Evolutionary conservation across 2,113 vertebrate species (phyloP), one percentile per base, ranked within the genome.

Genomic region (Patagioenas fasciata): DNA sequence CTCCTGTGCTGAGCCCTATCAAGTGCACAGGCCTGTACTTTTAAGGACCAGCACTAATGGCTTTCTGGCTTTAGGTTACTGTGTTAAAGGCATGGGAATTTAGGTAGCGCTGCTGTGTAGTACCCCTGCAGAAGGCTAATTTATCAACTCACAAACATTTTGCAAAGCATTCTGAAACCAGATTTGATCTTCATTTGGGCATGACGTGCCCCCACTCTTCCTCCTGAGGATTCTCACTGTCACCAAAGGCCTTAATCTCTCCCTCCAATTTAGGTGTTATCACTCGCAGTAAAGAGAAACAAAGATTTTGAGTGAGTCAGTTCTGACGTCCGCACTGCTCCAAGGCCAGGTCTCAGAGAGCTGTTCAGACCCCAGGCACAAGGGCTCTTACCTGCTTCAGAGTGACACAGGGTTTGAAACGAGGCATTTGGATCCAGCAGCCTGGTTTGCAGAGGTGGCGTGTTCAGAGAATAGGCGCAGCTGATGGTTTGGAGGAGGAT

Each of bases 201-300:
- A 18, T 44, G 57, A 29, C 0, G 0, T 56, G 29, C 36, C 36
- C 28, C 25, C 40, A 3, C 9, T 28, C 47, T 57, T 80, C n/a
- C 28, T 89, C 32, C 40, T 53, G 40, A 4, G 3, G 47, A 13
- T n/a, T 42, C n/a, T 34, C 77, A 54, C 26, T 64, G 42, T 73
- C 42, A 51, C 10, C 1, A 23, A 50, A 79, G n/a, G 32, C 50
- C 69, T 92, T 67, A 50, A 2, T 38, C n/a, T 77, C 40, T 56
- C 29, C 24, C 16, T n/a, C 12, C 1, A 4, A 1, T 66, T 61
- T 42, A 62, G 31, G 18, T 13, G 21, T 31, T 47, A 48, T 86
- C 24, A n/a, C 13, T 19, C 34, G 47, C 70, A 85, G 25, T n/a
- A 57, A 38, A 77, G n/a, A 72, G 66, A 79, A 18, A 78, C 13